Conservation (phyloP, 2,888 invertebrate species). For the Palloptera scutellata region DNA sequence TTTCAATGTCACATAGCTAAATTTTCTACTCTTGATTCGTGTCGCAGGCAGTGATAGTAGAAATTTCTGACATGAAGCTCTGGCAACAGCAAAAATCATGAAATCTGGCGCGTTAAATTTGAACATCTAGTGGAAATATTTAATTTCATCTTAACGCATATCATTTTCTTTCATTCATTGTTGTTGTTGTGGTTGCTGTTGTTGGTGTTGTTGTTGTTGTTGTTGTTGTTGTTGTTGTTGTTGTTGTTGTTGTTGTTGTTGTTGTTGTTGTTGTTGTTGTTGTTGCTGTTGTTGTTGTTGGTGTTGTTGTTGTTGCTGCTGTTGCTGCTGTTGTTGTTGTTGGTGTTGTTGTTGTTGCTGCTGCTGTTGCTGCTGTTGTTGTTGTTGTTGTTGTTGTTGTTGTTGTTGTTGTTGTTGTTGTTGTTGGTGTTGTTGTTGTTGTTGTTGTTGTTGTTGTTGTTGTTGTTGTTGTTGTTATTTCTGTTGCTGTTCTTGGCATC, state of each 20-base stretch:
- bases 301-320: not conserved
- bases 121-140: too few species aligned
- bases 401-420: not conserved
- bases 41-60: too few species aligned
- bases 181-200: not conserved
- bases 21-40: too few species aligned
- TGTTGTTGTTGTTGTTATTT: slow-evolving; percentile 11
- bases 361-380: slow-evolving; percentile 8
- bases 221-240: slow-evolving; percentile 1
- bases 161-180: slow-evolving; percentile 1
- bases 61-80: too few species aligned
- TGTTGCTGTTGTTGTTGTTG: not conserved
- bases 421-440: not conserved
- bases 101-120: too few species aligned
- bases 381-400: slow-evolving; percentile 12
- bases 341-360: too few species aligned
- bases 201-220: not conserved
- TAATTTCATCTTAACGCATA: not conserved
- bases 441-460: slow-evolving; percentile 2
- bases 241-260: not conserved
- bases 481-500: not conserved
- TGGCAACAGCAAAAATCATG: too few species aligned
- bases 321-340: not conserved
- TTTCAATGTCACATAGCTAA: too few species aligned
- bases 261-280: not conserved